phyloP scores from a whole-genome alignment of 2,113 vertebrate genomes.

The Tragelaphus scriptus region DNA sequence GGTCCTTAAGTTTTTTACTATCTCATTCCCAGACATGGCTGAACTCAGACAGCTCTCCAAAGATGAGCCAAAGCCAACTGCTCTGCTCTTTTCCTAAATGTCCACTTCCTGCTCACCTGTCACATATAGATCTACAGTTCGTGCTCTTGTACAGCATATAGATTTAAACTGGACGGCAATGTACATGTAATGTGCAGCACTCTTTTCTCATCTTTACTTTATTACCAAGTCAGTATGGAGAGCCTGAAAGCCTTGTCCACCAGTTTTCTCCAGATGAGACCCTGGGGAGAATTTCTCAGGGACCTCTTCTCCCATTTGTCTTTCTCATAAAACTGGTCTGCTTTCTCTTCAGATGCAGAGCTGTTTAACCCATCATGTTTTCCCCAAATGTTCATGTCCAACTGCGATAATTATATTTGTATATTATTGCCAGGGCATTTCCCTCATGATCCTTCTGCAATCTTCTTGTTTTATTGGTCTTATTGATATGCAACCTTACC shows the following conservation, averaged over 20 bases:
- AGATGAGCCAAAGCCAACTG: not conserved
- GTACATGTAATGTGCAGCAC: not conserved
- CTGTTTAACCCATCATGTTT: not conserved
- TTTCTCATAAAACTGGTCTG: not conserved
- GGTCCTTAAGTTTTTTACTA: not conserved
- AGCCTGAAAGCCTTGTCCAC: not conserved
- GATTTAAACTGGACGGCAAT: not conserved
- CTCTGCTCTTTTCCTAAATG: not conserved
- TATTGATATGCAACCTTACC: not conserved
- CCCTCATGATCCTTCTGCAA: not conserved
- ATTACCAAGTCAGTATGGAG: not conserved
- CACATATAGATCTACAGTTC: not conserved
- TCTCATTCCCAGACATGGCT: not conserved
- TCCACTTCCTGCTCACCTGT: not conserved
- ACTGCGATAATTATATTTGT: not conserved
- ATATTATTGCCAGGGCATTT: not conserved
- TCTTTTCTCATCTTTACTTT: not conserved
- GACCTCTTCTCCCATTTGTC: not conserved
- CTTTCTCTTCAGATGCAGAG: not conserved
- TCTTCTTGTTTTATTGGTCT: not conserved
- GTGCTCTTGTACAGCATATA: not conserved
- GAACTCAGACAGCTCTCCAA: slow-evolving; percentile 4
- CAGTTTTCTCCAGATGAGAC: not conserved
- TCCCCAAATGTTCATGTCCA: not conserved
- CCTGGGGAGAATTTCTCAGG: not conserved